Percentiles rank a stretch among this genome's conserved stretches.
phyloP scores from a whole-genome alignment of 2,113 vertebrate genomes.

The Gallinago undulata region DNA sequence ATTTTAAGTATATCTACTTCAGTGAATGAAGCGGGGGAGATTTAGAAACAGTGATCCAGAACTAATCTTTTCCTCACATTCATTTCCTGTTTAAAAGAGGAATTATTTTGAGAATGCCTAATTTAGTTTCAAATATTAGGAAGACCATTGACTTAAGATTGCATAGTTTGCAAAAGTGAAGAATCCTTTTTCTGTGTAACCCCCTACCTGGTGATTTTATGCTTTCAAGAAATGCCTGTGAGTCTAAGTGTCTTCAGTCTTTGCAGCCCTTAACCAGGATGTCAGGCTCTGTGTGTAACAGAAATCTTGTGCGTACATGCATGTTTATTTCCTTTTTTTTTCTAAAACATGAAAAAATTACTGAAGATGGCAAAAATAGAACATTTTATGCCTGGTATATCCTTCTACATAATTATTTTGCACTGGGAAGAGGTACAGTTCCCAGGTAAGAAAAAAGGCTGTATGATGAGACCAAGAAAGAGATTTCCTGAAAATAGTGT shows the following conservation, averaged over 20 bases:
- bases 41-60: no score
- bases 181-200: neutral
- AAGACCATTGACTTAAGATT: neutral
- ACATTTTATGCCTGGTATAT: neutral
- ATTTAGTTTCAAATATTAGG: neutral
- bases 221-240: neutral
- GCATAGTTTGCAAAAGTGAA: neutral
- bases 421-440: neutral
- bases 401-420: neutral
- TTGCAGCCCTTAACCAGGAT: neutral
- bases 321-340: neutral
- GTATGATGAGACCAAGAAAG: neutral
- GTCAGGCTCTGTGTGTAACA: neutral
- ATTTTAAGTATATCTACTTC: no score
- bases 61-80: no score
- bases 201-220: neutral
- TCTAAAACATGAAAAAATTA: neutral
- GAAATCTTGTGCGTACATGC: accelerated
- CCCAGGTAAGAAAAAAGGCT: neutral
- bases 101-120: neutral
- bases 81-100: neutral
- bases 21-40: no score
- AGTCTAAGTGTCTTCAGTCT: neutral
- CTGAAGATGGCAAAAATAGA: neutral
- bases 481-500: neutral